These are phyloP conservation scores for Pachliopta kotzebuea DNA, from an alignment of 2,888 invertebrate species.

Conservation along the genomic window DNA sequence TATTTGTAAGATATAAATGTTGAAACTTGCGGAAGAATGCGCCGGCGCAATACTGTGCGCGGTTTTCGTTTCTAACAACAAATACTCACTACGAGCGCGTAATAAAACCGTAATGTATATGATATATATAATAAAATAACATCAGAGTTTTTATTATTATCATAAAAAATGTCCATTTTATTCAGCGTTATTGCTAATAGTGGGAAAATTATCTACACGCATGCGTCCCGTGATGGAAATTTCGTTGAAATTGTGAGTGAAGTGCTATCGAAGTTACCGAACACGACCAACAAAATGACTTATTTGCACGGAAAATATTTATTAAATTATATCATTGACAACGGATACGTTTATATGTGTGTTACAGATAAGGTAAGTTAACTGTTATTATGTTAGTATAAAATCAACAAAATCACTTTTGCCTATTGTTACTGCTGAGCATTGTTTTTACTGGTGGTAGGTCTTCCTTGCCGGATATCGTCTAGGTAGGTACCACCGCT, in stretches of 20 bases:
- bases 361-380: constrained; percentile 93
- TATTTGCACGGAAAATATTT: constrained; percentile 84
- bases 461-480: too few relatives aligned
- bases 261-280: constrained; percentile 89
- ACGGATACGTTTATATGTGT: constrained; percentile 92
- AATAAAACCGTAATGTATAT: too few relatives aligned
- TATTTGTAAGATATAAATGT: constrained; percentile 46
- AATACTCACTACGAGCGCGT: background rate
- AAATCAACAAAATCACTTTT: background rate
- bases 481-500: too few relatives aligned
- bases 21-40: constrained; percentile 40
- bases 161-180: constrained; percentile 88
- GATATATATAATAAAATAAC: background rate
- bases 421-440: too few relatives aligned
- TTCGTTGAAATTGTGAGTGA: constrained; percentile 95
- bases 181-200: constrained; percentile 93
- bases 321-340: constrained; percentile 93
- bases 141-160: constrained; percentile 4
- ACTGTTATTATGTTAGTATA: background rate
- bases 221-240: constrained; percentile 95
- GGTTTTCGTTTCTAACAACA: background rate
- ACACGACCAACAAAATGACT: constrained; percentile 91
- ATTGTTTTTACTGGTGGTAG: too few relatives aligned
- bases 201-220: constrained; percentile 88
- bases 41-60: constrained; percentile 24